These are phyloP conservation scores for Camptogramma bilineatum DNA, from an alignment of 2,888 invertebrate species.

Conservation along the genomic window DNA sequence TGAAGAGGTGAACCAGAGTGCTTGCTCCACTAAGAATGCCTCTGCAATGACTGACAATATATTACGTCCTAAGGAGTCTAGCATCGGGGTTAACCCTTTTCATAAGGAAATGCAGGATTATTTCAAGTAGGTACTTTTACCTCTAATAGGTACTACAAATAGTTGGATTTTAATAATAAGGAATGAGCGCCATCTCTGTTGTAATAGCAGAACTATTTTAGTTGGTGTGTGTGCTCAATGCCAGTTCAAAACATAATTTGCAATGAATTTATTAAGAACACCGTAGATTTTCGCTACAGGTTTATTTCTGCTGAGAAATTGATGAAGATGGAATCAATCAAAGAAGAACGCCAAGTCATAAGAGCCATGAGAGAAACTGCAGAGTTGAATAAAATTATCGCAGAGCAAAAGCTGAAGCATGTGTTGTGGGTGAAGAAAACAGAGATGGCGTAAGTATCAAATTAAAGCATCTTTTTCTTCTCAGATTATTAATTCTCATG, in stretches of 20 bases:
- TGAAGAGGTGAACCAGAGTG: constrained; percentile 45
- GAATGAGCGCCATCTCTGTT: constrained; percentile 38
- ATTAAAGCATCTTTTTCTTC: neutral
- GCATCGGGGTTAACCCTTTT: constrained; percentile 50
- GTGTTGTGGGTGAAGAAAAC: constrained; percentile 76
- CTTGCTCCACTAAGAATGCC: constrained; percentile 47
- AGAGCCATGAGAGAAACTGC: constrained; percentile 85
- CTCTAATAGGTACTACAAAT: neutral
- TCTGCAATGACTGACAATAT: constrained; percentile 44
- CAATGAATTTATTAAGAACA: neutral
- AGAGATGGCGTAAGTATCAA: constrained; percentile 69
- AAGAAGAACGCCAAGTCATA: constrained; percentile 74
- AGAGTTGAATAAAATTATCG: constrained; percentile 86
- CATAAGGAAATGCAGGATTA: constrained; percentile 67
- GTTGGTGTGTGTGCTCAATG: neutral
- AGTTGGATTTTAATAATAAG: neutral
- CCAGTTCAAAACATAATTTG: too few relatives aligned
- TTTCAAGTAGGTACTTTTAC: constrained; percentile 56
- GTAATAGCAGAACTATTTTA: constrained; percentile 11
- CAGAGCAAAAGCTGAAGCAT: constrained; percentile 85
- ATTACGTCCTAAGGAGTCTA: constrained; percentile 20
- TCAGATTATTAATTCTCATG: neutral
- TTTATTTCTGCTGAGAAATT: constrained; percentile 62
- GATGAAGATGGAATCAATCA: constrained; percentile 72
- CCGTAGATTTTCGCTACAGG: constrained; percentile 18